These are phyloP conservation scores for Perithous albicinctus DNA, from an alignment of 2,888 invertebrate species.

Conservation along the genomic window DNA sequence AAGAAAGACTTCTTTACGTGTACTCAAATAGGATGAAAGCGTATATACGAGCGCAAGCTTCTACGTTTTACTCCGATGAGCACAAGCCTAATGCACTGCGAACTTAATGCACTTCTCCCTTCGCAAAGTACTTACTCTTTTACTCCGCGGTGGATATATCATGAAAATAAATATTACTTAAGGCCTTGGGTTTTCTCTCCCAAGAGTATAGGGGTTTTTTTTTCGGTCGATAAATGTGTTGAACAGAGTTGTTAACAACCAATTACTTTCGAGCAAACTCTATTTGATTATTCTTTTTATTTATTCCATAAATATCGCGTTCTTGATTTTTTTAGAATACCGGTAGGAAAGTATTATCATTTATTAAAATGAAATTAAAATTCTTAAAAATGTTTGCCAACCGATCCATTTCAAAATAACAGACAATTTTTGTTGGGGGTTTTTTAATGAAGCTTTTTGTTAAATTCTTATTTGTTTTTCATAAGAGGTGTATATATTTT, in stretches of 20 bases:
- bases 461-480: too few species aligned
- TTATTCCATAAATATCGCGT: too few species aligned
- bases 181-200: not conserved
- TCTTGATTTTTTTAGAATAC: too few species aligned
- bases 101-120: conserved; percentile 49
- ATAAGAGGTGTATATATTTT: too few species aligned
- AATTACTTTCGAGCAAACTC: too few species aligned
- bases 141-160: not conserved
- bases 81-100: conserved; percentile 51
- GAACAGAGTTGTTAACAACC: not conserved
- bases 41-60: conserved; percentile 28
- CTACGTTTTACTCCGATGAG: conserved; percentile 24
- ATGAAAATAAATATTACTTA: not conserved
- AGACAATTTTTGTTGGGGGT: too few species aligned
- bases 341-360: too few species aligned
- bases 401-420: too few species aligned
- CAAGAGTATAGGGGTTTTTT: not conserved
- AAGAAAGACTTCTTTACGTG: not conserved
- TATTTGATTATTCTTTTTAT: too few species aligned
- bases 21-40: not conserved
- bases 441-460: too few species aligned
- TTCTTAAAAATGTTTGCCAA: too few species aligned
- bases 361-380: too few species aligned
- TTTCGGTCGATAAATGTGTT: not conserved
- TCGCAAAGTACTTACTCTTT: not conserved